phyloP scores from a whole-genome alignment of 2,113 vertebrate genomes.

The Microtus ochrogaster region DNA sequence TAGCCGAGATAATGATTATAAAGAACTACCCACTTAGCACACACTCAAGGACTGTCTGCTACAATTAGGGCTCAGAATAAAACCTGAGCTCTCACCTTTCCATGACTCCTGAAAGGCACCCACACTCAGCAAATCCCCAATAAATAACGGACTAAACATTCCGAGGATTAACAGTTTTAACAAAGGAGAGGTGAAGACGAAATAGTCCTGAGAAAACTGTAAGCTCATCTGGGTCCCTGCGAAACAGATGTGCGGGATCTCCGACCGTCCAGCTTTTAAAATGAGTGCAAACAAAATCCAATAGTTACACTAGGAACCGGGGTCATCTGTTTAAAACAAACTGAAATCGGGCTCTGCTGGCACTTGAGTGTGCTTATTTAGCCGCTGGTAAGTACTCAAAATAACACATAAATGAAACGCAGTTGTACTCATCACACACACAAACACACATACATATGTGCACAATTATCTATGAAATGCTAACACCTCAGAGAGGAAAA shows the following conservation, averaged over 20 bases:
- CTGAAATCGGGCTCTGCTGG: neutral
- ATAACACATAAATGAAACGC: conserved; percentile 42
- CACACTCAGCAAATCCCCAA: conserved; percentile 1
- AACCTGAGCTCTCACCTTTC: conserved; percentile 23
- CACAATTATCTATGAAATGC: conserved; percentile 61
- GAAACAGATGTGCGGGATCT: conserved; percentile 44
- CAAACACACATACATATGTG: neutral
- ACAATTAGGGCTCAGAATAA: neutral
- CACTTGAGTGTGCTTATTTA: neutral
- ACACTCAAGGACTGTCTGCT: neutral
- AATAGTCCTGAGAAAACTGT: conserved; percentile 17
- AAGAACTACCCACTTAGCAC: conserved; percentile 1
- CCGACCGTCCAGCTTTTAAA: conserved; percentile 21
- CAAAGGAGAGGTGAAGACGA: neutral
- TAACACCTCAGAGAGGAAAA: conserved; percentile 51
- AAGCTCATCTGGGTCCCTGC: neutral
- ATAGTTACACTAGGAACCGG: neutral
- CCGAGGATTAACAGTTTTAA: neutral
- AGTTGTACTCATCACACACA: conserved; percentile 1
- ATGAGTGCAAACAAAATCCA: conserved; percentile 27
- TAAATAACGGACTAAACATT: neutral
- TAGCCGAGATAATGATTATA: conserved; percentile 10
- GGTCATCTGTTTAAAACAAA: conserved; percentile 1
- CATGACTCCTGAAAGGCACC: conserved; percentile 5
- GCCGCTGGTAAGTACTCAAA: neutral